These are phyloP conservation scores for Sitta carolinensis DNA, from an alignment of 2,797 vertebrate species.

Conservation along the genomic window DNA sequence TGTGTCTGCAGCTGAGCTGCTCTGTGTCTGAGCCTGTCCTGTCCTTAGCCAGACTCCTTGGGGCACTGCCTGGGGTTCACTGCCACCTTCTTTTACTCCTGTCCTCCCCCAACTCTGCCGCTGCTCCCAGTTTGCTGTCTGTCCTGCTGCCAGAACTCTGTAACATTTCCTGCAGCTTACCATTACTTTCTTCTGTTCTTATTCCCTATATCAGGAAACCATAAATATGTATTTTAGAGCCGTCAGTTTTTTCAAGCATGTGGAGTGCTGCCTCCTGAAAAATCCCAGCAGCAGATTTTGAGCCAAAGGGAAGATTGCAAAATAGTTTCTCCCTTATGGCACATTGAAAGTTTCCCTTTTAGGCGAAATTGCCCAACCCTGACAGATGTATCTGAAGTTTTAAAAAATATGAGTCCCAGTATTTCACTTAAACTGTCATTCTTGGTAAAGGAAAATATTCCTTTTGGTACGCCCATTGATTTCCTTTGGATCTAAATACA, in stretches of 20 bases:
- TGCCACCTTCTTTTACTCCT: neutral
- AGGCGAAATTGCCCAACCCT: slow-evolving; percentile 33
- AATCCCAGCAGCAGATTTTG: slow-evolving; percentile 56
- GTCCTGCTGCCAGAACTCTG: neutral
- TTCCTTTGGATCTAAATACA: neutral
- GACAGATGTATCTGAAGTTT: slow-evolving; percentile 60
- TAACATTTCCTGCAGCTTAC: neutral
- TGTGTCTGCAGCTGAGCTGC: neutral
- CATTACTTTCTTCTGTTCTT: slow-evolving; percentile 38
- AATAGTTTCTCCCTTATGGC: slow-evolving; percentile 68
- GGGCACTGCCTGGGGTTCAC: neutral
- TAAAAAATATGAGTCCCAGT: slow-evolving; percentile 16
- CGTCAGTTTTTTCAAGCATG: neutral
- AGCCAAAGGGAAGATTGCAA: slow-evolving; percentile 61
- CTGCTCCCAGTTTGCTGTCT: neutral
- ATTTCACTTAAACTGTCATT: slow-evolving; percentile 27
- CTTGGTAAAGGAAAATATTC: neutral
- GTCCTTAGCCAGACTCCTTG: neutral
- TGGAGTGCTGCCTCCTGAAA: slow-evolving; percentile 13
- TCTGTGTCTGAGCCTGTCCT: neutral
- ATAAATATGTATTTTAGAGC: slow-evolving; percentile 57
- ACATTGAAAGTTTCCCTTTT: slow-evolving; percentile 43
- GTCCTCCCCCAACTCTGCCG: neutral
- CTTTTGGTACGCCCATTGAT: neutral
- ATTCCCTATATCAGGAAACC: slow-evolving; percentile 32